These are phyloP conservation scores for Hylaeus anthracinus DNA, from an alignment of 1,140 invertebrate species.

Conservation along the genomic window DNA sequence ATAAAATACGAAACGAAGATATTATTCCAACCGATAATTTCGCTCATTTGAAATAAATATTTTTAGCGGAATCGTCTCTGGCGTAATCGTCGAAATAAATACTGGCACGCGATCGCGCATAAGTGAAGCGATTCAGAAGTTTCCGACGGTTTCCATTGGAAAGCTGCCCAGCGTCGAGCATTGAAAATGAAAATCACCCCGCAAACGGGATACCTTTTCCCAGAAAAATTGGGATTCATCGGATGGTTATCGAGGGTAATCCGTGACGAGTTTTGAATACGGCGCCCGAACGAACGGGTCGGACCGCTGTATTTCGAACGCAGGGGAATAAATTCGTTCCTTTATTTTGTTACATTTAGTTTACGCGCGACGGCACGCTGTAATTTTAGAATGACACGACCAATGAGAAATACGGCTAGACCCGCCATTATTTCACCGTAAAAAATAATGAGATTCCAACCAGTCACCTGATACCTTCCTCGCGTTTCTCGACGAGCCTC, in stretches of 20 bases:
- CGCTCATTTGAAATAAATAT: no score
- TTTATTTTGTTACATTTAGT: conserved; percentile 42
- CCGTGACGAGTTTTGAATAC: not conserved
- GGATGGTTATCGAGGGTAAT: conserved; percentile 13
- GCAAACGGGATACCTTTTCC: not conserved
- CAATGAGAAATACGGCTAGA: conserved; percentile 32
- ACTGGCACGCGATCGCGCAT: no score
- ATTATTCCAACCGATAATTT: no score
- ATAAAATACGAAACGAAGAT: no score
- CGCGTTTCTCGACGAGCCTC: conserved; percentile 11
- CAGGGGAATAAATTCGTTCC: conserved; percentile 16
- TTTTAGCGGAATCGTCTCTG: no score
- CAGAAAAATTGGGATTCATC: not conserved
- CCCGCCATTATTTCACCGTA: conserved; percentile 40
- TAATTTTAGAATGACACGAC: conserved; percentile 37
- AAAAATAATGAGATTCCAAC: conserved; percentile 47
- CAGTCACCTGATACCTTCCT: conserved; percentile 38
- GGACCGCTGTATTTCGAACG: not conserved
- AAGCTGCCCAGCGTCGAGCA: no score
- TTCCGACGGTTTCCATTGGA: no score
- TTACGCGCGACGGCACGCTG: conserved; percentile 23
- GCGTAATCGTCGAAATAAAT: no score
- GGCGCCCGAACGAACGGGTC: no score
- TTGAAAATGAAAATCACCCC: not conserved
- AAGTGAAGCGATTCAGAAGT: no score